Evolutionary conservation across 2,888 invertebrate species (phyloP).

Genomic region (Cheilosia variabilis): DNA sequence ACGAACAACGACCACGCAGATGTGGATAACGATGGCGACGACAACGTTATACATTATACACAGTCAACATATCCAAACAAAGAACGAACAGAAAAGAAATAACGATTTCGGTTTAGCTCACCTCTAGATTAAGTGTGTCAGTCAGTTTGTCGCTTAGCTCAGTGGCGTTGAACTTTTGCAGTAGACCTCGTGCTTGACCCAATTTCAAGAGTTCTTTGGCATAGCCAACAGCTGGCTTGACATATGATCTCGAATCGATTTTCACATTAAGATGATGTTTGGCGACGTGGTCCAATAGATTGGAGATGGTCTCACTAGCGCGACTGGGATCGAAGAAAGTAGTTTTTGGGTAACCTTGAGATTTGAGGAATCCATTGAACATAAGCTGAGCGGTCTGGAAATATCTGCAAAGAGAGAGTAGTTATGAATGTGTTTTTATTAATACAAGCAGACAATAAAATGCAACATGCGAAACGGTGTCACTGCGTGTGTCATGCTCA

Average conservation of each 20-base stretch:
- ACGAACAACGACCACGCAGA: constrained; percentile 19
- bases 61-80: not conserved
- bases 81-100: constrained; percentile 12
- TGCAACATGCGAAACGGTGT: constrained; percentile 44
- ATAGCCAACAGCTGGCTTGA: constrained; percentile 90
- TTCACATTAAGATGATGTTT: constrained; percentile 89
- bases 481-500: constrained; percentile 13
- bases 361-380: constrained; percentile 89
- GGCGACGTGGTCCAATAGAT: constrained; percentile 88
- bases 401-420: constrained; percentile 85
- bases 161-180: constrained; percentile 88
- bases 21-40: not conserved
- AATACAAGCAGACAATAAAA: not conserved
- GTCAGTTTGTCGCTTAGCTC: constrained; percentile 90
- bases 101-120: constrained; percentile 71
- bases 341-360: constrained; percentile 90
- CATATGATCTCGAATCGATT: constrained; percentile 89
- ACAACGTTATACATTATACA: not conserved
- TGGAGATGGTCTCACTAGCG: constrained; percentile 89
- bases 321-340: constrained; percentile 88
- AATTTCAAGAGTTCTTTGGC: constrained; percentile 88
- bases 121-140: constrained; percentile 91
- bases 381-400: constrained; percentile 88
- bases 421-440: constrained; percentile 49
- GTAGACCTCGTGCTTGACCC: constrained; percentile 88